Evolutionary conservation across 2,797 vertebrate genomes (phyloP).

Genomic region (Prionace glauca): DNA sequence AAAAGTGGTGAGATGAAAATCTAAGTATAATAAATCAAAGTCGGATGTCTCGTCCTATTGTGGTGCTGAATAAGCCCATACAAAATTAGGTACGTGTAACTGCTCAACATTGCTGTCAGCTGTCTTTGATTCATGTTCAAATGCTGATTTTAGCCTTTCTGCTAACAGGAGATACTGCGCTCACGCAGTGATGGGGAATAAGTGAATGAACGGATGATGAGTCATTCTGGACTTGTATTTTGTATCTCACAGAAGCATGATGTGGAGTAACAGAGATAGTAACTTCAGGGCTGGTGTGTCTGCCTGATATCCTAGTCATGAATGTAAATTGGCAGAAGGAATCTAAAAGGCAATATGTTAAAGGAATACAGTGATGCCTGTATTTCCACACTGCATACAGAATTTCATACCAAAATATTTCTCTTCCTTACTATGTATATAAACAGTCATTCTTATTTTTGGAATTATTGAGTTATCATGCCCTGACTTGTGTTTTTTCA

Average conservation of each 20-base stretch:
- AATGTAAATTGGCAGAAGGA: neutral
- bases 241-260: neutral
- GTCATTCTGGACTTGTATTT: neutral
- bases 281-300: neutral
- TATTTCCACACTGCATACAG: neutral
- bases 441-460: neutral
- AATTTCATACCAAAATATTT: neutral
- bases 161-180: neutral
- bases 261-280: neutral
- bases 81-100: neutral
- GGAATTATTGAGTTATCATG: neutral
- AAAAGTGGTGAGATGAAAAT: neutral
- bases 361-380: neutral
- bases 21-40: neutral
- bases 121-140: neutral
- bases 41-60: neutral
- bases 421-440: neutral
- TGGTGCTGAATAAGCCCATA: neutral
- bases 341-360: neutral
- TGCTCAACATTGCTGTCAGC: neutral
- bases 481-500: neutral
- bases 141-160: neutral
- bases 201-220: constrained; percentile 15
- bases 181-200: neutral
- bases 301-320: neutral